Evolutionary conservation across 2,797 vertebrate genomes (phyloP).

Genomic region (Sebastes iracundus): DNA sequence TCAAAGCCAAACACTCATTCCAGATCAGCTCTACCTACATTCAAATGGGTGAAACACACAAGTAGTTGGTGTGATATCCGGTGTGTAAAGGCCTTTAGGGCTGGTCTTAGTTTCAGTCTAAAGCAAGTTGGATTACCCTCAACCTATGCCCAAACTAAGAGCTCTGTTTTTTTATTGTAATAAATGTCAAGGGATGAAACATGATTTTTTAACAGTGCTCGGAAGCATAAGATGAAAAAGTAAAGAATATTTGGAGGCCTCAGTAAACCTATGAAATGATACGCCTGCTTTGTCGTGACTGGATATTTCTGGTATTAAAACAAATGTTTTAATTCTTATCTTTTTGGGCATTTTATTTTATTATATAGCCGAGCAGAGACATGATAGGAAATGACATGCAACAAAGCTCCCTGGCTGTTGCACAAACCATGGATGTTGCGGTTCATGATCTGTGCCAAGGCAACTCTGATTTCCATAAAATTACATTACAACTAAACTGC

Average conservation of each 20-base stretch:
- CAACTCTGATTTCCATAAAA: no score
- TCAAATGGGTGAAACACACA: not conserved
- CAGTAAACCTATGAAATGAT: not conserved
- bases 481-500: no score
- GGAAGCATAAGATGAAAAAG: rapidly evolving
- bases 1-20: not conserved
- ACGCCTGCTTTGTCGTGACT: not conserved
- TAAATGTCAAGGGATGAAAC: not conserved
- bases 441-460: not conserved
- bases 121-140: not conserved
- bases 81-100: no score
- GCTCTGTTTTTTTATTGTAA: not conserved
- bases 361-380: not conserved
- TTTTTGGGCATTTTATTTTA: not conserved
- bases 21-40: not conserved
- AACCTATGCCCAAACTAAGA: not conserved
- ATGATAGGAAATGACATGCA: no score
- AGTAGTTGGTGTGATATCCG: no score
- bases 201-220: not conserved
- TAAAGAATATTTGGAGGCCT: not conserved
- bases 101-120: not conserved
- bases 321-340: not conserved
- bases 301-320: not conserved
- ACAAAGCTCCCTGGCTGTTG: not conserved
- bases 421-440: not conserved